phyloP scores from a whole-genome alignment of 2,113 vertebrate genomes.

The Murina feae region DNA sequence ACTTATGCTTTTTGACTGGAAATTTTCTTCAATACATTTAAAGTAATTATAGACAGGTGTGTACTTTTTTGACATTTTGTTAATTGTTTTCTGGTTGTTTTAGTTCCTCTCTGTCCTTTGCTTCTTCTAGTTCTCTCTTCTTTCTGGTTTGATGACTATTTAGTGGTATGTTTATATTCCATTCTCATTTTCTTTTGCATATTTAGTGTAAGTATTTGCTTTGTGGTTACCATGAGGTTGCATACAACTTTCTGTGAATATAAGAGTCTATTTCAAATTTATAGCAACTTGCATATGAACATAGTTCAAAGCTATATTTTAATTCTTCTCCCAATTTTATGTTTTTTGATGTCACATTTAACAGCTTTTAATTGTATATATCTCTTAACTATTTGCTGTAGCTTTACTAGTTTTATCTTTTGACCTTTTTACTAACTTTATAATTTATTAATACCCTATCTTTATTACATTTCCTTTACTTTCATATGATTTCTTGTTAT shows the following conservation, averaged over 20 bases:
- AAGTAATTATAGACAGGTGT: background rate
- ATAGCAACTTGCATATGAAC: background rate
- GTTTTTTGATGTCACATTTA: background rate
- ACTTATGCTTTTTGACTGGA: background rate
- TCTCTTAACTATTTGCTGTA: background rate
- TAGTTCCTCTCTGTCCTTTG: background rate
- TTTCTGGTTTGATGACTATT: background rate
- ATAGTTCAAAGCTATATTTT: background rate
- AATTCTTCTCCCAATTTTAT: background rate
- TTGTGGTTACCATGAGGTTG: background rate
- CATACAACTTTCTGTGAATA: background rate
- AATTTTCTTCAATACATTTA: background rate
- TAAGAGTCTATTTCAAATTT: background rate
- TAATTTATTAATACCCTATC: background rate
- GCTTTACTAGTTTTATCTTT: background rate
- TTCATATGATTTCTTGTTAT: background rate
- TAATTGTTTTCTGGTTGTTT: background rate
- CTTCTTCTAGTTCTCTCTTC: background rate
- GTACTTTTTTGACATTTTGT: background rate
- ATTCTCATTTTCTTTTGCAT: background rate
- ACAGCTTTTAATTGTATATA: background rate
- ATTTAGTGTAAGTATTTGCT: background rate
- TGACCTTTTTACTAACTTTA: background rate
- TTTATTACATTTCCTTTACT: background rate
- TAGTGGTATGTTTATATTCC: background rate